These are phyloP conservation scores for Saguinus imperator DNA, from an alignment of 2,113 vertebrate genomes.

Conservation along the genomic window DNA sequence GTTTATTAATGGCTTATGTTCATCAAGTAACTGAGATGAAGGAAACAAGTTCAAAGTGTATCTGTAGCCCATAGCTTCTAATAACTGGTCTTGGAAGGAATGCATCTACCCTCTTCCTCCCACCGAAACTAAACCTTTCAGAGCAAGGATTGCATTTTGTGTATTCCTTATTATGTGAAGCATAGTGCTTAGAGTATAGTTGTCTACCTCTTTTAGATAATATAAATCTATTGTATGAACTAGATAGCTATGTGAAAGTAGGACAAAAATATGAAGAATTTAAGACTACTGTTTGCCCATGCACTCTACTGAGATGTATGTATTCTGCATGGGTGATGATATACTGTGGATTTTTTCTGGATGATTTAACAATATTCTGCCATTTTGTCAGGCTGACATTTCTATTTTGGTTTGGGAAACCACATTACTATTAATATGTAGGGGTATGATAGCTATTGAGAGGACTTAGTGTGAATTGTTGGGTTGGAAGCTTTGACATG, in stretches of 20 bases:
- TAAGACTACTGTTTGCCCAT: neutral
- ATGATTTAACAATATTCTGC: neutral
- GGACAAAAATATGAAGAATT: neutral
- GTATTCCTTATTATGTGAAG: neutral
- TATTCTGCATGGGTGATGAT: neutral
- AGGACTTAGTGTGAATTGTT: neutral
- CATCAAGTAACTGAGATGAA: neutral
- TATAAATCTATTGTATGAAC: neutral
- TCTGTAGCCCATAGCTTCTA: neutral
- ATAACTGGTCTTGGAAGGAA: neutral
- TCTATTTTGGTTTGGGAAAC: neutral
- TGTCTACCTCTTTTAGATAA: neutral
- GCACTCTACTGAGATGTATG: neutral
- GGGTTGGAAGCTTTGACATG: neutral
- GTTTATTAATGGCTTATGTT: neutral
- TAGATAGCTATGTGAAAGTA: neutral
- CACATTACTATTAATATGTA: neutral
- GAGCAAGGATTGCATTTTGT: neutral
- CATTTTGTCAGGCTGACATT: neutral
- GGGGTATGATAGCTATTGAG: neutral
- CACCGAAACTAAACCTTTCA: neutral
- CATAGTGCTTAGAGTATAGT: neutral
- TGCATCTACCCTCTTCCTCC: neutral
- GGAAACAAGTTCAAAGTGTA: neutral
- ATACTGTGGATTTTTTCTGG: neutral